Evolutionary conservation across 2,888 invertebrate species (phyloP).

Genomic region (Stegana nigrithorax): DNA sequence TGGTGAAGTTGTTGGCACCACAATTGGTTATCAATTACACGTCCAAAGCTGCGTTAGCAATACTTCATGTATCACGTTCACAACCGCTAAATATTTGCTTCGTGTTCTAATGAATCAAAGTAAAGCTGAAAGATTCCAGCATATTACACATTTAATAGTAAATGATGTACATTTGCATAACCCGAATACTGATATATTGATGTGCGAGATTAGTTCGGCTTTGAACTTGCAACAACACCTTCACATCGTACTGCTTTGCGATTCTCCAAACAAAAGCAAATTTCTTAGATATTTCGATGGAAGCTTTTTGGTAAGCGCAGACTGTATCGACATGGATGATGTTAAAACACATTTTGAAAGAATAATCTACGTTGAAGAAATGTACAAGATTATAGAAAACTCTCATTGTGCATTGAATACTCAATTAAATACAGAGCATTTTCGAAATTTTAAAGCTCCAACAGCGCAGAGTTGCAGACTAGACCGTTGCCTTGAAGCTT

Average conservation of each 20-base stretch:
- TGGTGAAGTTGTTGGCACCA: conserved; percentile 41
- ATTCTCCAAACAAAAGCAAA: conserved; percentile 1
- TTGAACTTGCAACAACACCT: conserved; percentile 28
- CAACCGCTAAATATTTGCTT: conserved; percentile 39
- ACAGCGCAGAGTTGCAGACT: conserved; percentile 29
- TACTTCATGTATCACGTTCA: conserved; percentile 34
- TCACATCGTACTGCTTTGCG: conserved; percentile 39
- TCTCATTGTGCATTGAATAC: not conserved
- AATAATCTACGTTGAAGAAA: conserved; percentile 41
- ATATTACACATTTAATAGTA: conserved; percentile 41
- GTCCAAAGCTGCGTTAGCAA: conserved; percentile 29
- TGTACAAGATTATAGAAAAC: conserved; percentile 35
- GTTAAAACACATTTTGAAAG: no score
- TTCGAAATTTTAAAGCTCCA: not conserved
- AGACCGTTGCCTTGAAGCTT: conserved; percentile 42
- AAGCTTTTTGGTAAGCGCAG: conserved; percentile 31
- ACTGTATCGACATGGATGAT: no score
- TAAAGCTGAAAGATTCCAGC: not conserved
- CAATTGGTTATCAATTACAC: conserved; percentile 41
- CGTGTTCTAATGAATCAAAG: conserved; percentile 31
- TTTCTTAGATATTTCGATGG: conserved; percentile 38
- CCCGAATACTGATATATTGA: conserved; percentile 40
- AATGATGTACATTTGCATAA: conserved; percentile 44
- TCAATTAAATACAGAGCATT: not conserved
- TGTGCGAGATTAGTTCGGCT: conserved; percentile 36